phyloP scores from a whole-genome alignment of 2,888 invertebrate species.

The Netelia virgata region DNA sequence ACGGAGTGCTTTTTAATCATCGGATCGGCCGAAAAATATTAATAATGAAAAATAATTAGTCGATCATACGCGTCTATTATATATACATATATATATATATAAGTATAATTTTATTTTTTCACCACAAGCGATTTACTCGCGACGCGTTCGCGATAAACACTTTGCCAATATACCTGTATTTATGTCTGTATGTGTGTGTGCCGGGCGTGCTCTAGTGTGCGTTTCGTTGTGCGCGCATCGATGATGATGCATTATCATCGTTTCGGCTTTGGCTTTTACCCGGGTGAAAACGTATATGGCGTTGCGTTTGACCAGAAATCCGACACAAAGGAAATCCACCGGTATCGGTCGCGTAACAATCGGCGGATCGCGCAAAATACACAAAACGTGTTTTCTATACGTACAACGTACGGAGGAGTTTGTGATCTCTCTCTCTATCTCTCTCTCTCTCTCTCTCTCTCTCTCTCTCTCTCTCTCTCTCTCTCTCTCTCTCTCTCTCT shows the following conservation, averaged over 20 bases:
- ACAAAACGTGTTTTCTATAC: neutral
- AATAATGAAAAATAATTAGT: constrained; percentile 49
- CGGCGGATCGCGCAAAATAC: neutral
- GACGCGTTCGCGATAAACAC: constrained; percentile 3
- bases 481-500: neutral
- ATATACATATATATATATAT: no score
- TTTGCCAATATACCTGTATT: neutral
- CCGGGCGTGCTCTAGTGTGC: neutral
- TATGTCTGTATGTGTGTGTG: constrained; percentile 1
- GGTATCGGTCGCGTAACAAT: constrained; percentile 36
- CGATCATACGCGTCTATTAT: neutral
- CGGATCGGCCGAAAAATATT: constrained; percentile 16
- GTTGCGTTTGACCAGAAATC: constrained; percentile 66
- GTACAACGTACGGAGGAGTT: neutral
- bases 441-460: constrained; percentile 3
- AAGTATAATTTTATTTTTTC: neutral
- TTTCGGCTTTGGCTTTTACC: constrained; percentile 56
- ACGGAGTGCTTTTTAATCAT: constrained; percentile 26
- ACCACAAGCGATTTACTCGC: constrained; percentile 15
- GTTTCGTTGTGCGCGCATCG: neutral
- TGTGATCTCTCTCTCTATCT: neutral
- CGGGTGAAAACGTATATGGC: constrained; percentile 17
- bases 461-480: neutral
- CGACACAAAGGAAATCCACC: constrained; percentile 62
- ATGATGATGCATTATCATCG: constrained; percentile 38